Base-by-base conservation (phyloP, 1,140 invertebrate genomes). In the Pissodes strobi region DNA sequence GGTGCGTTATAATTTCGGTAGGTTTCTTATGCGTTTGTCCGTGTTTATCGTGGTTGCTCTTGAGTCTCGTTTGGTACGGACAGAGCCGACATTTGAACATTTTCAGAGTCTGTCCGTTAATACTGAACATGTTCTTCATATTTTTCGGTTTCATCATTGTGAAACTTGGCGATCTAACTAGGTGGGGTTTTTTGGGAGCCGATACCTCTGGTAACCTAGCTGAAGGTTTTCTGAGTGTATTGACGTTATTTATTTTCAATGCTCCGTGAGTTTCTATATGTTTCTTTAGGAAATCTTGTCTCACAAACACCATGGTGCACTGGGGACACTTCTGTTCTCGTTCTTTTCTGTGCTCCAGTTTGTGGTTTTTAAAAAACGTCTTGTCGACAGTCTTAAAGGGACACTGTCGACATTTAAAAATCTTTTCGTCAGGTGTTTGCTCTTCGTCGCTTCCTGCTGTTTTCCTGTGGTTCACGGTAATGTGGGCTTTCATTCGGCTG, bases 51-150 rank as follows among this genome's bases (percentile, higher is more conserved):
- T 58, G 30, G n/a, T 64, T 57, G 21, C 43, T 57, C 4, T 53
- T 56, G 23, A 53, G 13, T 49, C 62, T 64, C 2, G 62, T 57
- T 43, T 64, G 62, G 39, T 64, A 64, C 1, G 62, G 62, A 30
- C 62, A 64, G 4, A 64, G 15, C 13, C 53, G 41, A 23, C 62
- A 64, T 27, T 51, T 64, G 43, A 27, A 57, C 62, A 64, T 64
- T 64, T 56, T 64, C 10, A 64, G 30, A 18, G 34, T 15, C 13
- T 57, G 62, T 19, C 51, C 45, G n/a, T 64, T 57, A 2, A 52
- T 37, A 10, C 23, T 27, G 41, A 58, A 58, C 8, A 13, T 17
- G 21, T 45, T 58, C 15, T 27, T 27, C n/a, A n/a, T n/a, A n/a
- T n/a, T n/a, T n/a, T n/a, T n/a, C n/a, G n/a, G n/a, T n/a, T n/a